Conservation (phyloP, 1,140 invertebrate genomes). For the Caenorhabditis latens region DNA sequence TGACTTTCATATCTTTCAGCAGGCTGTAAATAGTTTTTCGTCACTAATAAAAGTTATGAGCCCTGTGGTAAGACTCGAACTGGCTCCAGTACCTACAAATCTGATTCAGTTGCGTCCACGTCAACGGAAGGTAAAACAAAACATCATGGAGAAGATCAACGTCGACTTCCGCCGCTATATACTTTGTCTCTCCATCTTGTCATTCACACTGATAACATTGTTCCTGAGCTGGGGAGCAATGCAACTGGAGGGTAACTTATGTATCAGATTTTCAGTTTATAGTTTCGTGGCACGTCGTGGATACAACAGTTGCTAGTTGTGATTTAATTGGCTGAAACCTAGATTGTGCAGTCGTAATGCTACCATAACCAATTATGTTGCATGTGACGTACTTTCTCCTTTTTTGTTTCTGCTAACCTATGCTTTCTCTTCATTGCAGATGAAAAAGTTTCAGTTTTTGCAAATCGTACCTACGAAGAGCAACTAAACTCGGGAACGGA, state of each 20-base stretch:
- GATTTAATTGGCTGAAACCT: no score
- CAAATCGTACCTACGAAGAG: background rate
- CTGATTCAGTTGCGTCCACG: background rate
- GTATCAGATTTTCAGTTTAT: no score
- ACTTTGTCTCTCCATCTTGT: background rate
- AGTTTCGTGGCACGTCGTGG: no score
- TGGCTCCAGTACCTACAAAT: background rate
- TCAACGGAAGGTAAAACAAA: background rate
- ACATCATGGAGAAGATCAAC: background rate
- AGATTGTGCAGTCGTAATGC: no score
- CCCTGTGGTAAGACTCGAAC: background rate
- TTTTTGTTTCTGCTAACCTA: no score
- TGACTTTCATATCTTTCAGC: background rate
- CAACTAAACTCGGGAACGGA: background rate
- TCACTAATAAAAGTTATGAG: background rate
- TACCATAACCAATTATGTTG: no score
- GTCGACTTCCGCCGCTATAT: background rate
- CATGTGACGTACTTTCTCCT: no score
- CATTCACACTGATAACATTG: background rate
- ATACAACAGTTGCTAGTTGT: no score
- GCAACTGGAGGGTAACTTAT: background rate
- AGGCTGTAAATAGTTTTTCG: no score
- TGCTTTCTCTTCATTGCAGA: background rate
- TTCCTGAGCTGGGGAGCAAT: slow-evolving; percentile 33
- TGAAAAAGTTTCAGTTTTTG: background rate